phyloP scores from a whole-genome alignment of 1,140 invertebrate genomes.

The Aphaenogaster ashmeadi region DNA sequence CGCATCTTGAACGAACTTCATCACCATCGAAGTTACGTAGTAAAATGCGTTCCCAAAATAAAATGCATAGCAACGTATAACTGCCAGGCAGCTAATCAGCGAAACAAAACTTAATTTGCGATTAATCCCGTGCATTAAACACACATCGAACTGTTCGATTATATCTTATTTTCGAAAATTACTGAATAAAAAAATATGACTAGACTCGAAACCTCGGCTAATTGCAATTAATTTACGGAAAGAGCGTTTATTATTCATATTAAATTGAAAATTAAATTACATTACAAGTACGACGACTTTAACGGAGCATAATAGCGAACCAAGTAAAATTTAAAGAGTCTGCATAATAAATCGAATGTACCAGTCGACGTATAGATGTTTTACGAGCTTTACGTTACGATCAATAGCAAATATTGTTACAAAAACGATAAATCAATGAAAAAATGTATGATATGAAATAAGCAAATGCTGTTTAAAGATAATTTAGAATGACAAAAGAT shows the following conservation, averaged over 20 bases:
- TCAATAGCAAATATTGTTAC: too few relatives aligned
- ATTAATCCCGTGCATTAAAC: constrained; percentile 5
- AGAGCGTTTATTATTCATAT: background rate
- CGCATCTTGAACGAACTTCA: constrained; percentile 36
- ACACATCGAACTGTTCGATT: background rate
- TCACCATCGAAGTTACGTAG: constrained; percentile 33
- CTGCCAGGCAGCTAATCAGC: constrained; percentile 75
- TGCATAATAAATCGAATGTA: constrained; percentile 62
- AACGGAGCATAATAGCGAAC: constrained; percentile 69
- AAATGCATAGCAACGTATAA: constrained; percentile 77
- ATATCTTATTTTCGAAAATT: background rate
- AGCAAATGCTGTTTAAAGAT: background rate
- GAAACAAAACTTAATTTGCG: constrained; percentile 72
- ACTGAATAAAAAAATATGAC: constrained; percentile 2
- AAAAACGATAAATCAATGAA: background rate
- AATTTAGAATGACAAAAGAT: background rate
- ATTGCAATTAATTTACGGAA: constrained; percentile 4
- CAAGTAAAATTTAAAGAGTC: constrained; percentile 63
- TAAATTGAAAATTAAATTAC: background rate
- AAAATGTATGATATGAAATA: background rate
- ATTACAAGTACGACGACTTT: constrained; percentile 8
- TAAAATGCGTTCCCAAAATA: constrained; percentile 68
- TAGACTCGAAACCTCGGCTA: too few relatives aligned
- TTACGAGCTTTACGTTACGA: background rate
- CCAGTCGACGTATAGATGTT: constrained; percentile 63